Conservation (phyloP, 2,113 vertebrate genomes). For the Girardinichthys multiradiatus region DNA sequence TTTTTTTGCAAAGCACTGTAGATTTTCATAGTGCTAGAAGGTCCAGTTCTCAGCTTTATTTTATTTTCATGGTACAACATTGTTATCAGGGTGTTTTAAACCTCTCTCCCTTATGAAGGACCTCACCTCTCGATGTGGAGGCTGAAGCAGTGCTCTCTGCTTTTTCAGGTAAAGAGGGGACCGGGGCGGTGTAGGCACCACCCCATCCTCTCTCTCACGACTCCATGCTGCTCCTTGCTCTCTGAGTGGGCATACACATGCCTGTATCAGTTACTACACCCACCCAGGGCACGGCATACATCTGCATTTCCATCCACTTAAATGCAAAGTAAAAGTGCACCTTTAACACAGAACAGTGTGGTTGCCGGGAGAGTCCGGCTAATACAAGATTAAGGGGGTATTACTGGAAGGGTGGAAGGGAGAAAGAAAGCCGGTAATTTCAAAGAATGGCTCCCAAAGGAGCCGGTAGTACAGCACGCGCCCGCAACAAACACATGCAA, state of each 20-base stretch:
- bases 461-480: constrained; percentile 53
- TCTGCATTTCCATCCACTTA: constrained; percentile 81
- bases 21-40: neutral
- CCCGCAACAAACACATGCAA: constrained; percentile 56
- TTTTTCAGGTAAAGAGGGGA: constrained; percentile 76
- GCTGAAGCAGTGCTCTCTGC: constrained; percentile 68
- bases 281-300: constrained; percentile 76
- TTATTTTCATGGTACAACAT: constrained; percentile 47
- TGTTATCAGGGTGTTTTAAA: constrained; percentile 32
- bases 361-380: constrained; percentile 71
- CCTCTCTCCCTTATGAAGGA: constrained; percentile 57
- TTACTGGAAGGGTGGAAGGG: constrained; percentile 76
- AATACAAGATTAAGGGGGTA: constrained; percentile 72
- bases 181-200: constrained; percentile 73
- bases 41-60: constrained; percentile 12
- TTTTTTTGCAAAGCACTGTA: neutral
- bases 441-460: constrained; percentile 74
- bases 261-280: constrained; percentile 81
- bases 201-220: constrained; percentile 72
- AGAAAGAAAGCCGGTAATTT: constrained; percentile 73
- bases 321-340: constrained; percentile 81
- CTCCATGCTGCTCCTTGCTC: constrained; percentile 70
- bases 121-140: constrained; percentile 70
- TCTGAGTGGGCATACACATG: constrained; percentile 73
- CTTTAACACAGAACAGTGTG: constrained; percentile 78